These are phyloP conservation scores for Kuschelorhynchus macadamiae DNA, from an alignment of 2,888 invertebrate genomes.

Conservation along the genomic window DNA sequence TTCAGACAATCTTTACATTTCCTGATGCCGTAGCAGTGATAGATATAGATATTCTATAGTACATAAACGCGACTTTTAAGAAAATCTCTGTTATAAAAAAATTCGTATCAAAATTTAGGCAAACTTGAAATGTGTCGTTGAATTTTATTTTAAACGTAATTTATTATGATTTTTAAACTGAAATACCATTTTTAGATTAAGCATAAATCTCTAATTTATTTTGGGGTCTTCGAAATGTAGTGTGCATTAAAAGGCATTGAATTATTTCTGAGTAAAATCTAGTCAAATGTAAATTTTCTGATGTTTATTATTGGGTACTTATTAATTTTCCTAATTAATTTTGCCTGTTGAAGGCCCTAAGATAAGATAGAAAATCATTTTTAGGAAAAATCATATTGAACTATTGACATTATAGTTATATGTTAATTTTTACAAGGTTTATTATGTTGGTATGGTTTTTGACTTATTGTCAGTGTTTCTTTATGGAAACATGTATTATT, in stretches of 20 bases:
- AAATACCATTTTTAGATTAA: constrained; percentile 1
- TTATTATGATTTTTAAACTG: constrained; percentile 1
- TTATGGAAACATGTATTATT: constrained; percentile 11
- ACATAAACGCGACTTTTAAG: too few species aligned
- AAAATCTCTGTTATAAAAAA: too few species aligned
- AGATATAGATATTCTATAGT: too few species aligned
- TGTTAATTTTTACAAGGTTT: constrained; percentile 7
- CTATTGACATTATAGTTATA: not conserved
- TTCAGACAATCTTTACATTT: too few species aligned
- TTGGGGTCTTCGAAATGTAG: constrained; percentile 14
- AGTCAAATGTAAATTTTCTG: constrained; percentile 19
- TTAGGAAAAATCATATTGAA: not conserved
- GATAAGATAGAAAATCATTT: constrained; percentile 4
- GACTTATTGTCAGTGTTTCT: constrained; percentile 17
- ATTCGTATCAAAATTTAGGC: too few species aligned
- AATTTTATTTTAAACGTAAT: not conserved
- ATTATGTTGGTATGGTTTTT: constrained; percentile 21
- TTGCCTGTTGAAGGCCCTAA: constrained; percentile 3
- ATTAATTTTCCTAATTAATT: not conserved
- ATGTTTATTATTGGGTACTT: constrained; percentile 15
- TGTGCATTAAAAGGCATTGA: constrained; percentile 1
- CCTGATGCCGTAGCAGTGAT: too few species aligned
- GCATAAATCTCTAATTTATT: constrained; percentile 1
- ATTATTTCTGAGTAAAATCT: constrained; percentile 22
- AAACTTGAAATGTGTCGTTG: too few species aligned